phyloP scores from a whole-genome alignment of 2,888 invertebrate genomes.

The Chrysolina americana region DNA sequence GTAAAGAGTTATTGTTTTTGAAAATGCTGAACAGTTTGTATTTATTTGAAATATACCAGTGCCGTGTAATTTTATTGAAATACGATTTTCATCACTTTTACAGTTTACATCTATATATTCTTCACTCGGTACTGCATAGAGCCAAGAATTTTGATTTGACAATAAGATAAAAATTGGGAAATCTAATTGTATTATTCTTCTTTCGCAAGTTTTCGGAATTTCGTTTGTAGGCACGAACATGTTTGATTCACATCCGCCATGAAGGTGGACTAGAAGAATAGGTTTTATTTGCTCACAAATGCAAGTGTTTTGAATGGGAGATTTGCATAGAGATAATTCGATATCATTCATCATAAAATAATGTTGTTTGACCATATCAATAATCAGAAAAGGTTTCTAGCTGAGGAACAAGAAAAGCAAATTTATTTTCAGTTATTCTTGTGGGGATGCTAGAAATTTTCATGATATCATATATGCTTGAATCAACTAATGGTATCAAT shows the following conservation, averaged over 20 bases:
- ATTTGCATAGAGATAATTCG: neutral
- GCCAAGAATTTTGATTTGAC: neutral
- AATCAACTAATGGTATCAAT: neutral
- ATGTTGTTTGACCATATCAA: slow-evolving; percentile 1
- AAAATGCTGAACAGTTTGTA: no score
- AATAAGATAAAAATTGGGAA: no score
- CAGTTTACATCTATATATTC: slow-evolving; percentile 13
- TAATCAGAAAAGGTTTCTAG: neutral
- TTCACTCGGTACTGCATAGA: slow-evolving; percentile 8
- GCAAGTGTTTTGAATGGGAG: neutral
- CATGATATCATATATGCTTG: neutral
- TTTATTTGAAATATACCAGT: neutral
- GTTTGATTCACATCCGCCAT: no score
- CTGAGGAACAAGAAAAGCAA: neutral
- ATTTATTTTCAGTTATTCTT: neutral
- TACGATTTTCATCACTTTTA: neutral
- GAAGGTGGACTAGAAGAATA: neutral
- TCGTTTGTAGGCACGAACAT: neutral
- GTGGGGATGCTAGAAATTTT: neutral
- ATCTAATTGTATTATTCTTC: neutral
- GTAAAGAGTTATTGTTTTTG: no score
- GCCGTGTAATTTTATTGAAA: neutral
- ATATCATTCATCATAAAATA: neutral
- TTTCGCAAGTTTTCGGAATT: neutral
- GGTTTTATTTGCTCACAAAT: neutral